phyloP scores from a whole-genome alignment of 2,888 invertebrate genomes.

The Colostygia pectinataria region DNA sequence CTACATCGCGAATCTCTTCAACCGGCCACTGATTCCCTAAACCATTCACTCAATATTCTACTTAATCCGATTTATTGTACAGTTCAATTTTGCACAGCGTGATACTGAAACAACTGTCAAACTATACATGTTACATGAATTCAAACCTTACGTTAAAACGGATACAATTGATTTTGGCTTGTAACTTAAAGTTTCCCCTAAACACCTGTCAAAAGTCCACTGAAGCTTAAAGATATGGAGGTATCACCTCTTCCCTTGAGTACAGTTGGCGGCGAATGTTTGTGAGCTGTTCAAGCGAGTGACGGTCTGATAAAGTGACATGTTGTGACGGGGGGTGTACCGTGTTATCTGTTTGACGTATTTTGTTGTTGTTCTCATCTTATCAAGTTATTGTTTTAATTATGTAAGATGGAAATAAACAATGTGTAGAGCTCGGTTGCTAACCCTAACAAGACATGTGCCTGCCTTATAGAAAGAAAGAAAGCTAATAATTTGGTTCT shows the following conservation, averaged over 20 bases:
- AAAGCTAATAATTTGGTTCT: too few species aligned
- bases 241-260: conserved; percentile 47
- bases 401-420: background rate
- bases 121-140: background rate
- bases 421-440: too few species aligned
- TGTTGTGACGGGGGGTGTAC: conserved; percentile 22
- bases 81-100: conserved; percentile 20
- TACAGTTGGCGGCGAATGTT: conserved; percentile 35
- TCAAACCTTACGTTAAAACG: conserved; percentile 4
- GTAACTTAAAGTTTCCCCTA: conserved; percentile 38
- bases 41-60: conserved; percentile 20
- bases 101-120: conserved; percentile 6
- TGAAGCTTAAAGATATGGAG: conserved; percentile 58
- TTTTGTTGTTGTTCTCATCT: conserved; percentile 13
- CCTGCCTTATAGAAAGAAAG: too few species aligned
- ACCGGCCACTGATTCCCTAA: conserved; percentile 32
- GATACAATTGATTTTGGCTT: conserved; percentile 23
- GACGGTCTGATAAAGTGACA: conserved; percentile 24
- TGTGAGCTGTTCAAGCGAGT: conserved; percentile 22
- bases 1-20: conserved; percentile 39
- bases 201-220: conserved; percentile 55
- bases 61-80: conserved; percentile 18
- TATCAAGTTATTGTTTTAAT: conserved; percentile 6
- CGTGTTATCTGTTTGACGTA: conserved; percentile 21
- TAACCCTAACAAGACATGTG: too few species aligned